Base-by-base conservation (phyloP, 1,140 invertebrate genomes). In the Maconellicoccus hirsutus region DNA sequence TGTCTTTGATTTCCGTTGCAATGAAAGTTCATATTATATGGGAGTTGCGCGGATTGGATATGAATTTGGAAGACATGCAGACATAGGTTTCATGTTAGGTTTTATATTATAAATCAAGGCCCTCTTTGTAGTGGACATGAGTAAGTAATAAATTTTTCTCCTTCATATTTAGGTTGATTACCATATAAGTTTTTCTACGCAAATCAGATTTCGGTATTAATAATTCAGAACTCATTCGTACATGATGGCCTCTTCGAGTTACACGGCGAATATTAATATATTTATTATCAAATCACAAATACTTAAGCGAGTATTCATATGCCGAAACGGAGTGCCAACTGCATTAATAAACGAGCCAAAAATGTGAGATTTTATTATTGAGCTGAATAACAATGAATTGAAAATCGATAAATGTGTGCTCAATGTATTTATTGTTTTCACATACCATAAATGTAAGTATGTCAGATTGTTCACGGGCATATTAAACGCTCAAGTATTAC, bases 81-180 rank as follows among this genome's bases (percentile, higher is more conserved):
- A 33, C 29, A 33, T 12, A n/a, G 33, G 33, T 38, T 38, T 38
- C 33, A 38, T 14, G 33, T 38, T 38, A 14, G n/a, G n/a, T n/a
- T n/a, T n/a, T 16, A 16, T 52, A 52, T 52, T 19, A 19, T 52
- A 52, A 52, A 52, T 52, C 42, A 52, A 52, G 42, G 42, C 10
- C 42, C n/a, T 16, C 29, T 3, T 33, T 3, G n/a, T 14, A 52
- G 42, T 52, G 12, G 42, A 16, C 42, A 52, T 52, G 42, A 52
- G 42, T 52, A 16, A 52, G 42, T 52, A 52, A 52, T 52, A 52
- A 52, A 52, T 52, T 52, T 52, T 52, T 52, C 42, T 52, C 42
- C 42, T 52, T 52, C 42, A 52, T 52, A 52, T 52, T 52, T 52
- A 52, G 42, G 42, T 52, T 52, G 42, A 19, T 52, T 52, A 52